phyloP scores from a whole-genome alignment of 2,797 vertebrate genomes.

The Holocentrus rufus region DNA sequence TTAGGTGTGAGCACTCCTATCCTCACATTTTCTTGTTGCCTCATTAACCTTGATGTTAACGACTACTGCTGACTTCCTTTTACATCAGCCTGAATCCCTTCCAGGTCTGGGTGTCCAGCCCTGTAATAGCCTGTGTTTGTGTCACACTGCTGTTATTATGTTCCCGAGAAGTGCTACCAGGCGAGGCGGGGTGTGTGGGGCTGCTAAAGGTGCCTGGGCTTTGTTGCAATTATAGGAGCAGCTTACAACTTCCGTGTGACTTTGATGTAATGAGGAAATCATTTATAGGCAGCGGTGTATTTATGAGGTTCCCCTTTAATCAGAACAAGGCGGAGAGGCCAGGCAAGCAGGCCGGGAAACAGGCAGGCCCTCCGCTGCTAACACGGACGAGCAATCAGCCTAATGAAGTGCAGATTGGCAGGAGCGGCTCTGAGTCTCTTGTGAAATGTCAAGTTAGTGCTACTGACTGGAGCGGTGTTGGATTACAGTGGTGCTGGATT shows the following conservation, averaged over 20 bases:
- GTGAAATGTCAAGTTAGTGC: slow-evolving; percentile 43
- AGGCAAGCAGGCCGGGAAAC: slow-evolving; percentile 6
- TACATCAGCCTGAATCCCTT: slow-evolving; percentile 23
- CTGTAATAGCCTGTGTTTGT: not conserved
- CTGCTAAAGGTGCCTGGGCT: slow-evolving; percentile 47
- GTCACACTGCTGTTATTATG: not conserved
- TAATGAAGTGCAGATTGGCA: slow-evolving; percentile 78
- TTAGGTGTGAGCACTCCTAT: slow-evolving; percentile 3
- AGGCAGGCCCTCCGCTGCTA: slow-evolving; percentile 4
- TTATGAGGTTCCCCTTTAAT: slow-evolving; percentile 80
- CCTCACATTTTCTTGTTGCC: slow-evolving; percentile 39
- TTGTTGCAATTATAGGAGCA: slow-evolving; percentile 59
- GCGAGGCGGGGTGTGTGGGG: slow-evolving; percentile 31
- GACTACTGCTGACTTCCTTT: slow-evolving; percentile 9
- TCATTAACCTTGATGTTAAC: slow-evolving; percentile 48
- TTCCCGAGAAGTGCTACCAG: slow-evolving; percentile 7
- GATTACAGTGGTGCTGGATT: slow-evolving; percentile 27
- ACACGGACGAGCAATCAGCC: slow-evolving; percentile 65
- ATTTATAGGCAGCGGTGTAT: slow-evolving; percentile 71
- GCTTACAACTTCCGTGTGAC: slow-evolving; percentile 78
- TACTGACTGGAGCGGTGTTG: slow-evolving; percentile 21
- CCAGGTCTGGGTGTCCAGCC: not conserved
- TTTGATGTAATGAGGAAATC: slow-evolving; percentile 81
- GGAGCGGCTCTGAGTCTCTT: slow-evolving; percentile 33
- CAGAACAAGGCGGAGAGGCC: slow-evolving; percentile 66